These are phyloP conservation scores for Papilio aristodemus DNA, from an alignment of 1,140 invertebrate genomes.

Conservation along the genomic window DNA sequence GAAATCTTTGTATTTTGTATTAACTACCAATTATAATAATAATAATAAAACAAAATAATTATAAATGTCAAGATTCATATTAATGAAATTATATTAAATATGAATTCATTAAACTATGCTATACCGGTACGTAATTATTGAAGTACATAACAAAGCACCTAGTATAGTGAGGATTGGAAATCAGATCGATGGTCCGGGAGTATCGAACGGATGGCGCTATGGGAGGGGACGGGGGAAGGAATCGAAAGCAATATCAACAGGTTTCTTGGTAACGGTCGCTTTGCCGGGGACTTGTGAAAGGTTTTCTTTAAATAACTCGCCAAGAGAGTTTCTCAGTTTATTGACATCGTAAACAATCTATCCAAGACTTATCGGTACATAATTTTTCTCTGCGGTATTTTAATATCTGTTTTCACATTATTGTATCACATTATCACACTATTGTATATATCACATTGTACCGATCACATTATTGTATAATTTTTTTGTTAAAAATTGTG, in stretches of 20 bases:
- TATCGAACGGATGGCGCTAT: constrained; percentile 13
- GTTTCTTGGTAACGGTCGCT: constrained; percentile 38
- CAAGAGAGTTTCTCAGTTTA: not conserved
- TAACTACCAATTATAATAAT: too few species aligned
- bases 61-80: not conserved
- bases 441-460: too few species aligned
- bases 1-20: too few species aligned
- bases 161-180: constrained; percentile 27
- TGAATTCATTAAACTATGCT: not conserved
- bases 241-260: constrained; percentile 36
- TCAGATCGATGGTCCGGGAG: constrained; percentile 36
- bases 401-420: too few species aligned
- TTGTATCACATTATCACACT: too few species aligned
- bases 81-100: not conserved
- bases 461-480: too few species aligned
- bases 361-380: constrained; percentile 11
- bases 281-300: constrained; percentile 22
- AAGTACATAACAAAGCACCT: constrained; percentile 1
- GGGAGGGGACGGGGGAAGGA: not conserved
- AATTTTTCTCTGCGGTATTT: not conserved
- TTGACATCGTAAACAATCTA: constrained; percentile 36
- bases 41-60: not conserved
- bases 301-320: constrained; percentile 30
- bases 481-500: too few species aligned
- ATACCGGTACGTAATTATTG: not conserved